Conservation (phyloP, 2,113 vertebrate species). For the Apteryx owenii region DNA sequence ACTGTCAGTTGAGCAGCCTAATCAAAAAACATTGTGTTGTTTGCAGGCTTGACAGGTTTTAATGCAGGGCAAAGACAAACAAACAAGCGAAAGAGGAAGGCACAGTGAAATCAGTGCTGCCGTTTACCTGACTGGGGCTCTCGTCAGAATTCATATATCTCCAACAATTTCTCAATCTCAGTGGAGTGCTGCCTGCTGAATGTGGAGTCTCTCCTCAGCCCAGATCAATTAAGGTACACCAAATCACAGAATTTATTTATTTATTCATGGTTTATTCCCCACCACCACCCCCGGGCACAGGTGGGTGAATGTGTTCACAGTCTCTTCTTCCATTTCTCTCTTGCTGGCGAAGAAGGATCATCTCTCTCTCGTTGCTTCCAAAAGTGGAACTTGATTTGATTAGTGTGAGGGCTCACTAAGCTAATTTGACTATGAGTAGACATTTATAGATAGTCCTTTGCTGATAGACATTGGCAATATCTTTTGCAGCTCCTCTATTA, state of each 20-base stretch:
- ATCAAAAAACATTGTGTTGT: conserved; percentile 46
- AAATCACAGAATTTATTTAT: conserved; percentile 33
- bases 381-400: conserved; percentile 51
- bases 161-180: conserved; percentile 40
- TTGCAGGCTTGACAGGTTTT: conserved; percentile 36
- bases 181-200: conserved; percentile 31
- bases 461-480: background rate
- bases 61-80: conserved; percentile 47
- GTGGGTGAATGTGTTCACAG: background rate
- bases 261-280: background rate
- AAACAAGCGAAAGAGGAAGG: conserved; percentile 21
- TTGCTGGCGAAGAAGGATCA: background rate
- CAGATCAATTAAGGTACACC: conserved; percentile 47
- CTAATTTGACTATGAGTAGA: conserved; percentile 38
- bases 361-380: background rate
- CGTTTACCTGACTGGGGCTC: background rate
- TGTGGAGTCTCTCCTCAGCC: background rate
- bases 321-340: background rate
- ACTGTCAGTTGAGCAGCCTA: background rate
- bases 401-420: conserved; percentile 21
- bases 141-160: conserved; percentile 14
- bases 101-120: background rate
- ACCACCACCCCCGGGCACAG: background rate
- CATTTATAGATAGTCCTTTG: background rate
- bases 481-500: background rate